These are phyloP conservation scores for Dugesia japonica DNA, from an alignment of 2,888 invertebrate species.

Conservation along the genomic window DNA sequence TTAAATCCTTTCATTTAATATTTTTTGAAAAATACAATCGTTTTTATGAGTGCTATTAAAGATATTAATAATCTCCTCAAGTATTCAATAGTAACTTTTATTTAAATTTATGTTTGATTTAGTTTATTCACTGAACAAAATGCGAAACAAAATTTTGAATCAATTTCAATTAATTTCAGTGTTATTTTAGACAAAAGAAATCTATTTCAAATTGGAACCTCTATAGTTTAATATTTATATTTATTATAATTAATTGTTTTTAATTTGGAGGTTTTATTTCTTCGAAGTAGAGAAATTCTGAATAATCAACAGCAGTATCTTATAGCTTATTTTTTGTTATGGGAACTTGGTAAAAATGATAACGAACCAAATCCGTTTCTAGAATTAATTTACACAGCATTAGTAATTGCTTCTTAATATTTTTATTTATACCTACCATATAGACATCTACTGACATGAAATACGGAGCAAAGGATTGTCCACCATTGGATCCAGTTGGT, in stretches of 20 bases:
- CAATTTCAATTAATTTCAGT: conserved; percentile 54
- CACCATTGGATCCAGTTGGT: background rate
- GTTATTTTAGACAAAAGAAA: conserved; percentile 64
- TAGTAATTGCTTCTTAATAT: background rate
- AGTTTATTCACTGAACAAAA: background rate
- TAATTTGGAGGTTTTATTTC: background rate
- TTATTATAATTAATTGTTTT: too few relatives aligned
- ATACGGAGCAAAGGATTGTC: background rate
- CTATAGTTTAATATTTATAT: conserved; percentile 38
- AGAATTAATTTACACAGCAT: background rate
- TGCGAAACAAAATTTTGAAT: conserved; percentile 28
- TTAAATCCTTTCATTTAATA: too few relatives aligned
- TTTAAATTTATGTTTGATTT: too few relatives aligned
- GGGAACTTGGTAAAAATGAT: conserved; percentile 5
- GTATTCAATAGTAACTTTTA: too few relatives aligned
- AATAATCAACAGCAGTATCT: conserved; percentile 10
- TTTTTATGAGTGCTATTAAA: too few relatives aligned
- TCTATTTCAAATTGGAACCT: conserved; percentile 56
- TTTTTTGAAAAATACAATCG: too few relatives aligned
- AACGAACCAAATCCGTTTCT: background rate
- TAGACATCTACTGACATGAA: background rate
- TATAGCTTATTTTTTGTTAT: background rate
- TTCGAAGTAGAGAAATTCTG: background rate
- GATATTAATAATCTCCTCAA: too few relatives aligned
- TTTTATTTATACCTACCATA: background rate